These are phyloP conservation scores for Euzetes globulus DNA, from an alignment of 2,888 invertebrate species.

Conservation along the genomic window DNA sequence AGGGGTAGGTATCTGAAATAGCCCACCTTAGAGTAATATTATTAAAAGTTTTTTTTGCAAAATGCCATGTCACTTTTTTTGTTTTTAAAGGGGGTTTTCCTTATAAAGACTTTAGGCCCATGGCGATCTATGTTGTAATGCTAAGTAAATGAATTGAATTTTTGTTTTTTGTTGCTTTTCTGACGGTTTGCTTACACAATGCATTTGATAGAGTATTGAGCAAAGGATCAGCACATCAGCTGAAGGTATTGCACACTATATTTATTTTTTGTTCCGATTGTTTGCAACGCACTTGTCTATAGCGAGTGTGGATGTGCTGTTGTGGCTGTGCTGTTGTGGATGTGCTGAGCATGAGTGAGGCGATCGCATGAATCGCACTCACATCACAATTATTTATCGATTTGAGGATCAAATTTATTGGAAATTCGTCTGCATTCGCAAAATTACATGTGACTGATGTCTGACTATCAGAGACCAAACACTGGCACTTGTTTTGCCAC, in stretches of 20 bases:
- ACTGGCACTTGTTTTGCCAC: background rate
- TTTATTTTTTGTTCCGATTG: slow-evolving; percentile 23
- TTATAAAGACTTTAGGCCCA: too few species aligned
- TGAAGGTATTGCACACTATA: slow-evolving; percentile 18
- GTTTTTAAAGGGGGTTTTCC: too few species aligned
- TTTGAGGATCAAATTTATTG: slow-evolving; percentile 30
- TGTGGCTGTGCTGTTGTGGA: background rate
- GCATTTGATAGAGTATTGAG: too few species aligned
- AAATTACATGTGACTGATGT: slow-evolving; percentile 32
- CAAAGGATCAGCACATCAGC: background rate
- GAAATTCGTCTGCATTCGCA: slow-evolving; percentile 37
- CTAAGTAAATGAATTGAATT: too few species aligned
- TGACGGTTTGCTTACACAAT: too few species aligned
- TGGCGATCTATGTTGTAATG: too few species aligned
- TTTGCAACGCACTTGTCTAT: too few species aligned
- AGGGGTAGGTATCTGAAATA: too few species aligned
- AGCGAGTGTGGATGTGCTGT: background rate
- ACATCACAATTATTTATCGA: slow-evolving; percentile 26
- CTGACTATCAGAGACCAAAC: background rate
- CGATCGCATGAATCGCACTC: background rate
- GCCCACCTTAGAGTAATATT: too few species aligned
- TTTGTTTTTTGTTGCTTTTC: too few species aligned
- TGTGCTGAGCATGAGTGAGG: background rate
- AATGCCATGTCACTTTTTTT: too few species aligned
- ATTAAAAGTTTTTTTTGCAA: too few species aligned